Evolutionary conservation across 1,140 invertebrate genomes (phyloP), one percentile per base, ranked within the genome.

Genomic region (Achatina immaculata): DNA sequence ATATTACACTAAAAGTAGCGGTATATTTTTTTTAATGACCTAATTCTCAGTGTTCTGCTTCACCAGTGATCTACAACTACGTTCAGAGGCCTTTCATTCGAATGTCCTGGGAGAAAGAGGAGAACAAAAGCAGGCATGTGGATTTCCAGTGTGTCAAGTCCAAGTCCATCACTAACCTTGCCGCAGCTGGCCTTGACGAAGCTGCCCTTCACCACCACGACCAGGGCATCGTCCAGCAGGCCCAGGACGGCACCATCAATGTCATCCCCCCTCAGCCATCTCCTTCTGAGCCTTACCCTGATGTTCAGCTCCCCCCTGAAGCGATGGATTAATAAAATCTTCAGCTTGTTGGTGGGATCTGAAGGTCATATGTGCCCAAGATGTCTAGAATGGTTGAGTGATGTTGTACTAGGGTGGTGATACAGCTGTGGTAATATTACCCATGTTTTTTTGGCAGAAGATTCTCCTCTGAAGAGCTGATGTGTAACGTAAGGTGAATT

Each of bases 81-180:
- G 98, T 99, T 0, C 99, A 99, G 90, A 93, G 99, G n/a, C 98
- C 99, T 0, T 99, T 99, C 90, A 96, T 99, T 66, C 97, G 98
- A 86, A 99, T 99, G 96, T 99, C 98, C 0, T 99, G 99, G 99
- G 99, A 99, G 90, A 99, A 99, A 86, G 98, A 99, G 89, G 99
- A 99, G 90, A 98, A 98, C 0, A 99, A 99, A 88, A 98, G 97
- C 90, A 94, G 99, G 9, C 99, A 99, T 91, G 99, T 99, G 0
- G 99, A 99, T 91, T 99, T 99, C 90, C 94, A 94, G 91, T 92
- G 92, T 84, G 91, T 92, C 16, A 91, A 91, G 71, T 90, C 88
- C 69, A 91, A 92, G 81, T 92, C 91, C 34, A 90, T 91, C 48
- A 91, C 90, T 4, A 92, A 92, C 80, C 83, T 92, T 31, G 88